Percentiles rank a stretch among this genome's conserved stretches.
phyloP scores from a whole-genome alignment of 2,888 invertebrate species.

The Pammene aurita region DNA sequence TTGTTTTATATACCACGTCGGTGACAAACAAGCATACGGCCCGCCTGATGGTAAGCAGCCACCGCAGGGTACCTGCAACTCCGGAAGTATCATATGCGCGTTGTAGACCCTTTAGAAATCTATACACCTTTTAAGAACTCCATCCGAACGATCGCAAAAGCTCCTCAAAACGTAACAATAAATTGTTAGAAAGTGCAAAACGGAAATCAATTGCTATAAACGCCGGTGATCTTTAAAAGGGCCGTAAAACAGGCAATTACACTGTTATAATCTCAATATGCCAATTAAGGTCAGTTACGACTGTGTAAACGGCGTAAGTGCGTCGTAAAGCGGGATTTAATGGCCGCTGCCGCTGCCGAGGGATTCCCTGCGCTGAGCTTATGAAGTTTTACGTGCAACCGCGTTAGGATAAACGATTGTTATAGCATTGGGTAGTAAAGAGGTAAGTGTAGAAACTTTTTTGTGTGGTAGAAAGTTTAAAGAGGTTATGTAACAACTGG shows the following conservation, averaged over 20 bases:
- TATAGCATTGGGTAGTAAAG: not conserved
- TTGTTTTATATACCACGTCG: too few relatives aligned
- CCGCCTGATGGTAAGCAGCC: too few relatives aligned
- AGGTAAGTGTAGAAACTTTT: not conserved
- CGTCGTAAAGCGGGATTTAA: conserved; percentile 77
- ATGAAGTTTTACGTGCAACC: conserved; percentile 38
- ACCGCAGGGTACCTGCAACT: too few relatives aligned
- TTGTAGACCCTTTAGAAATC: too few relatives aligned
- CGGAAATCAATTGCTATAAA: conserved; percentile 56
- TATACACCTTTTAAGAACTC: too few relatives aligned
- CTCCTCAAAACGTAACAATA: not conserved
- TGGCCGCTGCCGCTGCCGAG: conserved; percentile 63
- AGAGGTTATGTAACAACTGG: not conserved
- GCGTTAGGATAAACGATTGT: conserved; percentile 22
- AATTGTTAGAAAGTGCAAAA: conserved; percentile 39
- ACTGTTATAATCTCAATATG: conserved; percentile 73
- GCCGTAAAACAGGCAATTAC: conserved; percentile 67
- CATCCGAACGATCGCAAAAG: too few relatives aligned
- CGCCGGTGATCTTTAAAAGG: conserved; percentile 56
- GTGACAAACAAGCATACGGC: too few relatives aligned
- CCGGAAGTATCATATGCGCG: too few relatives aligned
- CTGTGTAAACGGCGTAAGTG: conserved; percentile 68
- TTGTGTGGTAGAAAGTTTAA: not conserved
- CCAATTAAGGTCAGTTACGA: conserved; percentile 78
- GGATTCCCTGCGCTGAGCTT: conserved; percentile 58